Evolutionary conservation across 37 sponge, comb jelly and placozoan genomes (phyloP), one percentile per base, ranked within the genome.

Genomic region (Petrosia ficiformis): DNA sequence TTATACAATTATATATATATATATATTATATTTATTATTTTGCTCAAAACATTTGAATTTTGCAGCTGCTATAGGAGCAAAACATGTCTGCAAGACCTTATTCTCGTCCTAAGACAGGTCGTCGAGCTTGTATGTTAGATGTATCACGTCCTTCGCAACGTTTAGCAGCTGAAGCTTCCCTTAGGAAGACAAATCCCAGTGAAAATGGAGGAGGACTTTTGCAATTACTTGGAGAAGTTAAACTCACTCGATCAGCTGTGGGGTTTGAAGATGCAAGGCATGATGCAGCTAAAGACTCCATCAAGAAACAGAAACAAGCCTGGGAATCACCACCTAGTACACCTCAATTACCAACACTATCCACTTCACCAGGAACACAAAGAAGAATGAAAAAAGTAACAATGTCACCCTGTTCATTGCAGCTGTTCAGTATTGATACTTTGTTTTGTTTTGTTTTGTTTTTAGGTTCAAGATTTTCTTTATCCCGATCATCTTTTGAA

Each of bases 381-480:
- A 48, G 54, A 14, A 14, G 54, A 48, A 48, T 48, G 54, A 48
- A 48, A 48, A 48, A 48, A 14, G 54, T 48, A 48, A 48, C 8
- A 48, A 48, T 14, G 14, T 14, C 14, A 19, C 14, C 8, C 8
- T 48, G 14, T 19, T 48, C 8, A 48, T 48, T 48, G 54, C 14
- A n/a, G n/a, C n/a, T n/a, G n/a, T n/a, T n/a, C n/a, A n/a, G n/a
- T n/a, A 48, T 48, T 14, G 14, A 19, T 61, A n/a, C 63, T 61
- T 61, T 5, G n/a, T 26, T 29, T 19, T 61, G n/a, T 61, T n/a
- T n/a, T 39, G 19, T 29, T 75, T 44, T n/a, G n/a, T n/a, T 3
- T 44, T 40, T 42, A 85, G 86, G 60, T 70, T 28, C 73, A 78
- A 41, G 86, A 78, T 38, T 57, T 59, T 52, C 43, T 85, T 36